These are phyloP conservation scores for Oreonectes daqikongensis DNA, from an alignment of 2,797 vertebrate species.

Conservation along the genomic window DNA sequence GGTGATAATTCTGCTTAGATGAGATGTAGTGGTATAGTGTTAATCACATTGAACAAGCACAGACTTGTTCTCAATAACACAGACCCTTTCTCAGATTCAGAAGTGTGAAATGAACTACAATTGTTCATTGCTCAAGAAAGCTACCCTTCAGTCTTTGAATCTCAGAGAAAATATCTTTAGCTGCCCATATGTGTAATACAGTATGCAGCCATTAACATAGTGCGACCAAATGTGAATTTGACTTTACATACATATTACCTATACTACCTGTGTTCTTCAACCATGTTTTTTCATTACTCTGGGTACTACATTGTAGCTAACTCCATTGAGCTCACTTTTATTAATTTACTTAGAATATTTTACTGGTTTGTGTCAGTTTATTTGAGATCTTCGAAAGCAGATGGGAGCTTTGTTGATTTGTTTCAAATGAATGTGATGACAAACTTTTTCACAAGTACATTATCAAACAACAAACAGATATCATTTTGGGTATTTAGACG, in stretches of 20 bases:
- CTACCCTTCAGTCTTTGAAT: constrained; percentile 7
- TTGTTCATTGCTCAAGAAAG: constrained; percentile 11
- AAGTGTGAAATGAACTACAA: constrained; percentile 37
- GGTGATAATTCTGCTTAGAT: constrained; percentile 77
- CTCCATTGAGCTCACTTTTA: neutral
- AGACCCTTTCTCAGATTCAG: constrained; percentile 35
- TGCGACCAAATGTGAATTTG: neutral
- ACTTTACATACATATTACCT: neutral
- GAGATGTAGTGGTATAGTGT: constrained; percentile 63
- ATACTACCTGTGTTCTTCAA: neutral
- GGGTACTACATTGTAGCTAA: neutral
- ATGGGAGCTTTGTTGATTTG: constrained; percentile 18
- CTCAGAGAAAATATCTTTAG: neutral
- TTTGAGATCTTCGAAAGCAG: constrained; percentile 22
- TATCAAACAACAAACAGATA: constrained; percentile 35
- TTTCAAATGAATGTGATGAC: constrained; percentile 22
- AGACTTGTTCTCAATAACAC: constrained; percentile 71
- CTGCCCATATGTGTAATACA: neutral
- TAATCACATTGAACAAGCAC: constrained; percentile 72
- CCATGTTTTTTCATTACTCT: too few species aligned
- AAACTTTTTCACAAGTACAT: constrained; percentile 23
- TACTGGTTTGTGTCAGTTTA: neutral
- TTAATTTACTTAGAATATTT: neutral
- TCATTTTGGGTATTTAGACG: constrained; percentile 1
- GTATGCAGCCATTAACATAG: neutral